phyloP scores from a whole-genome alignment of 2,888 invertebrate genomes.

The Drosophila eohydei region DNA sequence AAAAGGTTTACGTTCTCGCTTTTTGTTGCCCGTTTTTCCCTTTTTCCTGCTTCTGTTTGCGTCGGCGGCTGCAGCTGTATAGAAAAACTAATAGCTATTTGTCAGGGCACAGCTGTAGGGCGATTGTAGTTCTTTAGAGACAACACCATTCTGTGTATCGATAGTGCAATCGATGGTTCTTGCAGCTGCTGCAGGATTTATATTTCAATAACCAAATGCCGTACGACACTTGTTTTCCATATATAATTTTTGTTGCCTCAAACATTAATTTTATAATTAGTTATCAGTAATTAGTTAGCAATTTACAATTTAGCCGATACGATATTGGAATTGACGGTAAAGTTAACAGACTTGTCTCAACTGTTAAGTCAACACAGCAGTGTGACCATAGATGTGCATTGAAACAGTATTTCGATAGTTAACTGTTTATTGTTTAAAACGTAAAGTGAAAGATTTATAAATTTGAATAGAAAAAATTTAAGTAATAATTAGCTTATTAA shows the following conservation, averaged over 20 bases:
- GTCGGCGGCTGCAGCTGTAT: constrained; percentile 56
- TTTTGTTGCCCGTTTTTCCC: constrained; percentile 13
- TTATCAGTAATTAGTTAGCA: not conserved
- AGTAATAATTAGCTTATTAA: not conserved
- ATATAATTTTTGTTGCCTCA: not conserved
- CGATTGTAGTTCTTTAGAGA: constrained; percentile 15
- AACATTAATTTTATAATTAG: not conserved
- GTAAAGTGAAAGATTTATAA: not conserved
- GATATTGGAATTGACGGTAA: not conserved
- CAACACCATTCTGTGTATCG: not conserved
- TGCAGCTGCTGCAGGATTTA: not conserved
- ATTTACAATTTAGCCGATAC: not conserved
- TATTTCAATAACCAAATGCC: not conserved
- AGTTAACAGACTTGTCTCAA: constrained; percentile 6
- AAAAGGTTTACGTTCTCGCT: constrained; percentile 43
- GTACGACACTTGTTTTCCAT: accelerated
- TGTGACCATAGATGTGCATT: constrained; percentile 2
- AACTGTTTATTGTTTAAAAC: not conserved
- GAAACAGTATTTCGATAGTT: constrained; percentile 14
- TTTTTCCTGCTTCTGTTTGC: constrained; percentile 46
- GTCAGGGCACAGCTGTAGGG: constrained; percentile 34
- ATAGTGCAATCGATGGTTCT: constrained; percentile 17
- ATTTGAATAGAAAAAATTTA: not conserved
- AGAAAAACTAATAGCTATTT: constrained; percentile 23
- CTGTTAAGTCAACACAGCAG: constrained; percentile 3